Evolutionary conservation across 2,888 invertebrate genomes (phyloP).

Genomic region (Acronicta psi): DNA sequence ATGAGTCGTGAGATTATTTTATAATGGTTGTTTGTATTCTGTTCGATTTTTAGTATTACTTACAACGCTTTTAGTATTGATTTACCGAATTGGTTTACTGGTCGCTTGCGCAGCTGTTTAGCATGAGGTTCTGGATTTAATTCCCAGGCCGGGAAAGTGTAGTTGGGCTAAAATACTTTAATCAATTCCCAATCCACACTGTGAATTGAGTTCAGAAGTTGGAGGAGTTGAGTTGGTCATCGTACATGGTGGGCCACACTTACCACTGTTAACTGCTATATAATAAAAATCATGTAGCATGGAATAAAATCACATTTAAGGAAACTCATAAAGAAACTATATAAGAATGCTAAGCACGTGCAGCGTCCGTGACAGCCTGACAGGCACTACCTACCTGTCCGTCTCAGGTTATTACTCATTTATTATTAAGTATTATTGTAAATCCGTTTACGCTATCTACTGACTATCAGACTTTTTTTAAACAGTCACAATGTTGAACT

Average conservation of each 20-base stretch:
- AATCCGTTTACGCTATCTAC: slow-evolving; percentile 9
- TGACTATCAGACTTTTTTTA: slow-evolving; percentile 4
- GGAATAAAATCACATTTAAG: slow-evolving; percentile 3
- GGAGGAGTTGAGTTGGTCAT: too few relatives aligned
- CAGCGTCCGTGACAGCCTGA: slow-evolving; percentile 17
- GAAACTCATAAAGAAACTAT: slow-evolving; percentile 12
- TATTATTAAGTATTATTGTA: background rate
- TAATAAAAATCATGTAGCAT: too few relatives aligned
- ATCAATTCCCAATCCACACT: too few relatives aligned
- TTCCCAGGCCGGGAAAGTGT: too few relatives aligned
- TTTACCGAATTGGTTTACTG: too few relatives aligned
- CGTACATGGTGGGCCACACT: too few relatives aligned
- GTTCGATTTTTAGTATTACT: background rate
- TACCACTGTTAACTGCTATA: too few relatives aligned
- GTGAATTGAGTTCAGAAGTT: too few relatives aligned
- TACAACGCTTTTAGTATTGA: too few relatives aligned
- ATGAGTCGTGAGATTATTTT: slow-evolving; percentile 22
- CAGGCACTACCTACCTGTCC: background rate
- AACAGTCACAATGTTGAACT: background rate
- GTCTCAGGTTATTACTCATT: too few relatives aligned
- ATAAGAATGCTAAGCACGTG: slow-evolving; percentile 12
- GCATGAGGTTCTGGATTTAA: background rate
- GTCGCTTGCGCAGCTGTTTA: background rate
- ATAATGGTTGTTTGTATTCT: slow-evolving; percentile 3
- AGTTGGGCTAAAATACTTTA: too few relatives aligned